These are phyloP conservation scores for Tragopan temminckii DNA, from an alignment of 2,797 vertebrate genomes.

Conservation along the genomic window DNA sequence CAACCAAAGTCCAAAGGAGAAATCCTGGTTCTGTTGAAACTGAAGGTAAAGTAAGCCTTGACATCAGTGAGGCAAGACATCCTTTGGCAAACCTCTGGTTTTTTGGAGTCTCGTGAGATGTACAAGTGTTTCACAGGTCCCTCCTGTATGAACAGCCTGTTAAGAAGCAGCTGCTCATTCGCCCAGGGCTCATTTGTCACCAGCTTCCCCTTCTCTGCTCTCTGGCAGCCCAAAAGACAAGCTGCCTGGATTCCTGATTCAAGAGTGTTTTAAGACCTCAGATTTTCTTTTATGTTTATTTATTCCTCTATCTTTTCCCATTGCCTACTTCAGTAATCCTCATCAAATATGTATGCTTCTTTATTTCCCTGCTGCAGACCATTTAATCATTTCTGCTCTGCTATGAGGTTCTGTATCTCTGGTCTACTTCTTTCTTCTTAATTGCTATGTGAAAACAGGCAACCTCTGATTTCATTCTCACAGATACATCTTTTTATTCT, in stretches of 20 bases:
- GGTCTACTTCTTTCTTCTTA: background rate
- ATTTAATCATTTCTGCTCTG: constrained; percentile 2
- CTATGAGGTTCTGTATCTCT: background rate
- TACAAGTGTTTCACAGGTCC: background rate
- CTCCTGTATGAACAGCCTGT: background rate
- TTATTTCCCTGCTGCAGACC: constrained; percentile 15
- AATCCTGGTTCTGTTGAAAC: background rate
- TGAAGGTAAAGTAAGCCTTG: background rate
- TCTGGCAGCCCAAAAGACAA: background rate
- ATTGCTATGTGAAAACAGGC: background rate
- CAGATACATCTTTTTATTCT: background rate
- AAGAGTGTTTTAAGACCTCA: background rate
- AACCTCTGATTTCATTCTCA: background rate
- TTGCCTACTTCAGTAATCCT: constrained; percentile 5
- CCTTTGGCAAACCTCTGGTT: background rate
- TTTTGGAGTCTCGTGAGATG: background rate
- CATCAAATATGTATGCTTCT: constrained; percentile 49
- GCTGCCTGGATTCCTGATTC: background rate
- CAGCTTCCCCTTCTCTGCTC: background rate
- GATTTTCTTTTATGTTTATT: constrained; percentile 29
- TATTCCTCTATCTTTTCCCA: constrained; percentile 16
- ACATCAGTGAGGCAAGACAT: rapidly evolving
- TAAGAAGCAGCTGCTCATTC: background rate
- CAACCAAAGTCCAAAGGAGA: background rate
- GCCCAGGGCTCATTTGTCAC: background rate